Conservation (phyloP, 2,797 vertebrate species). For the Coracias cyanogaster region DNA sequence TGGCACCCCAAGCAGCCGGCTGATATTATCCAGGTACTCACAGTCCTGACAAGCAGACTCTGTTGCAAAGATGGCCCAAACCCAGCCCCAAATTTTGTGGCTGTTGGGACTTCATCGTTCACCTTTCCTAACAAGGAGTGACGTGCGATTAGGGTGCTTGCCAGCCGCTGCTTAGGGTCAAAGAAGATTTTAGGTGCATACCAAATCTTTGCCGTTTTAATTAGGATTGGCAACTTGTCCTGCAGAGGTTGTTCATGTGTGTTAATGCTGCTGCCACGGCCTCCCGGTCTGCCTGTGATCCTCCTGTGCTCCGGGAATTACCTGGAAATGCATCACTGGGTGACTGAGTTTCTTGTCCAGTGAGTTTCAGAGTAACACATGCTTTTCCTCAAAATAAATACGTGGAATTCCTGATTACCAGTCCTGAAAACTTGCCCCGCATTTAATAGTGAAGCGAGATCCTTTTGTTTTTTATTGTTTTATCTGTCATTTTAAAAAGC, state of each 20-base stretch:
- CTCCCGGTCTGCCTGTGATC: neutral
- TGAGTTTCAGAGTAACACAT: neutral
- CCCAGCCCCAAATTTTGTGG: neutral
- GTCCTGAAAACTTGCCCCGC: neutral
- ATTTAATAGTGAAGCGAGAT: neutral
- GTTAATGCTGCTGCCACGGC: neutral
- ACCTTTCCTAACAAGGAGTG: neutral
- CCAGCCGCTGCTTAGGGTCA: neutral
- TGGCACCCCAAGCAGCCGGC: neutral
- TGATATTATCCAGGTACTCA: neutral
- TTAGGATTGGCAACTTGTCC: neutral
- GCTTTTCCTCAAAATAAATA: neutral
- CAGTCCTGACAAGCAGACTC: neutral
- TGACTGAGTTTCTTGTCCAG: neutral
- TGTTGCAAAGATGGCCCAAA: neutral
- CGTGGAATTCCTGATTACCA: neutral
- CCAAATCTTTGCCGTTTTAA: constrained; percentile 3
- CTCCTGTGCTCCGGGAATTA: neutral
- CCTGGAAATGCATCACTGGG: neutral
- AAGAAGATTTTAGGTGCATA: neutral
- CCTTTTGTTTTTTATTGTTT: neutral
- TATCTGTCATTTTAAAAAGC: neutral
- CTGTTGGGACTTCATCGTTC: neutral
- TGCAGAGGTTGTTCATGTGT: neutral
- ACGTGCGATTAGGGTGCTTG: neutral